A percentile compares a stretch with the other conserved stretches of the same genome.
These are phyloP conservation scores for Drosophila neonasuta DNA, from an alignment of 2,888 invertebrate species.

Conservation along the genomic window DNA sequence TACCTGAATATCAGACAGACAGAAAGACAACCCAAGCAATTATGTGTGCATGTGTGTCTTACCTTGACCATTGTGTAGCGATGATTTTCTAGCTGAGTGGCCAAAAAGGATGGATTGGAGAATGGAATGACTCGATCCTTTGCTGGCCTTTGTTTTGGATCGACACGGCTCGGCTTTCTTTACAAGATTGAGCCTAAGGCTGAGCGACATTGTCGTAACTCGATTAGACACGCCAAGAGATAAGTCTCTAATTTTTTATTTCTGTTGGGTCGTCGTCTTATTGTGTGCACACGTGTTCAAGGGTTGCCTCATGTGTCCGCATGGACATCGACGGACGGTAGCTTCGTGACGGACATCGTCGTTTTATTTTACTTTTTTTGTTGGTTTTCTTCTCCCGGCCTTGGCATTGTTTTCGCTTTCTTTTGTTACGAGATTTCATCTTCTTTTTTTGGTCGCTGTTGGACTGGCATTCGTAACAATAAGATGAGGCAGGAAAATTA, in stretches of 20 bases:
- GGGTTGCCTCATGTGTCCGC: slow-evolving; percentile 36
- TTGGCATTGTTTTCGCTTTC: slow-evolving; percentile 76
- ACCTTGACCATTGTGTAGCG: slow-evolving; percentile 60
- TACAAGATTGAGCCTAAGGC: slow-evolving; percentile 38
- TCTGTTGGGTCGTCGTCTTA: slow-evolving; percentile 47
- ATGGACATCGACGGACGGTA: slow-evolving; percentile 32
- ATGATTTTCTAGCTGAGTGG: slow-evolving; percentile 65
- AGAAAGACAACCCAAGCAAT: slow-evolving; percentile 55
- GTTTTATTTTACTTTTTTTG: slow-evolving; percentile 22
- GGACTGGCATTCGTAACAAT: slow-evolving; percentile 35
- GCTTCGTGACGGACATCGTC: slow-evolving; percentile 44
- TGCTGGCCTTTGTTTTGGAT: slow-evolving; percentile 43
- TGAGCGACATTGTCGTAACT: slow-evolving; percentile 72
- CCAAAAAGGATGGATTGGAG: slow-evolving; percentile 40
- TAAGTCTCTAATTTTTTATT: slow-evolving; percentile 71
- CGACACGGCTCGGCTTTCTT: slow-evolving; percentile 35
- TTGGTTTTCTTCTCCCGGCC: slow-evolving; percentile 46
- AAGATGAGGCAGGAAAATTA: slow-evolving; percentile 44
- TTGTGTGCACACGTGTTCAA: slow-evolving; percentile 81
- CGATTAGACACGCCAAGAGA: slow-evolving; percentile 70
- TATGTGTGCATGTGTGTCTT: slow-evolving; percentile 45
- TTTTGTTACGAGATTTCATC: slow-evolving; percentile 54
- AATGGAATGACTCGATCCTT: slow-evolving; percentile 64
- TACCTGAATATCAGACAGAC: slow-evolving; percentile 56
- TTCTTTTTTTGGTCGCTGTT: neutral